Percentiles rank a stretch among this genome's conserved stretches.
These are phyloP conservation scores for Monoplex corrugatus DNA, from an alignment of 2,888 invertebrate species.

Conservation along the genomic window DNA sequence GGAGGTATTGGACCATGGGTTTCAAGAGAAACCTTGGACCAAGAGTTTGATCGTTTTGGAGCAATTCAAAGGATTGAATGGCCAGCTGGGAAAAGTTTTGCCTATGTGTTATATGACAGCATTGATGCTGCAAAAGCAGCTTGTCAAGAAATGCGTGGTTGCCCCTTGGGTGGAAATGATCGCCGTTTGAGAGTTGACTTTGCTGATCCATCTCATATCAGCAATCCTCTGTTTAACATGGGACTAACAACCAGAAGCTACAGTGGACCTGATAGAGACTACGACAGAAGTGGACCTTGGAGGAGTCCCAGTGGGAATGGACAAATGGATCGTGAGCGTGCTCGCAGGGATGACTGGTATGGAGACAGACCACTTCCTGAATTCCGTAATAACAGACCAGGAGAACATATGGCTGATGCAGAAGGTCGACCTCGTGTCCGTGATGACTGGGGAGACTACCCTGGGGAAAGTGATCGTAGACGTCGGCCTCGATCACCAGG, in stretches of 20 bases:
- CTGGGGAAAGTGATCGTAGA: conserved; percentile 56
- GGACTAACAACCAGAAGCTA: conserved; percentile 37
- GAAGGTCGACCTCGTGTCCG: conserved; percentile 38
- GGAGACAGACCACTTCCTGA: conserved; percentile 43
- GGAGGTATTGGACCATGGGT: conserved; percentile 99
- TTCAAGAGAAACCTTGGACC: conserved; percentile 93
- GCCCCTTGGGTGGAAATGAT: conserved; percentile 91
- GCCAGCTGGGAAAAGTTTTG: conserved; percentile 95
- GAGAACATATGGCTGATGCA: conserved; percentile 26
- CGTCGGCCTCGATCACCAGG: conserved; percentile 62
- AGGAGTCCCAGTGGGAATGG: conserved; percentile 46
- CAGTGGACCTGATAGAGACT: conserved; percentile 56
- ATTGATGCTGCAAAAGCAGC: conserved; percentile 98
- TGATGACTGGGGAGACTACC: conserved; percentile 41
- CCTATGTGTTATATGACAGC: conserved; percentile 97
- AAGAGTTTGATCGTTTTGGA: conserved; percentile 98
- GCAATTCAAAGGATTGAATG: conserved; percentile 99
- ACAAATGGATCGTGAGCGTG: conserved; percentile 29
- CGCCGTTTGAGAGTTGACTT: conserved; percentile 96
- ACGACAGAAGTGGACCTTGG: conserved; percentile 56
- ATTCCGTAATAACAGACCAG: background rate
- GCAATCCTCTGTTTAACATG: conserved; percentile 45
- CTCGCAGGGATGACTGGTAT: conserved; percentile 52
- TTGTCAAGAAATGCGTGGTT: conserved; percentile 85
- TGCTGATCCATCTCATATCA: conserved; percentile 87